These are phyloP conservation scores for Lissonota sp. DNA, from an alignment of 2,888 invertebrate species.

Conservation along the genomic window DNA sequence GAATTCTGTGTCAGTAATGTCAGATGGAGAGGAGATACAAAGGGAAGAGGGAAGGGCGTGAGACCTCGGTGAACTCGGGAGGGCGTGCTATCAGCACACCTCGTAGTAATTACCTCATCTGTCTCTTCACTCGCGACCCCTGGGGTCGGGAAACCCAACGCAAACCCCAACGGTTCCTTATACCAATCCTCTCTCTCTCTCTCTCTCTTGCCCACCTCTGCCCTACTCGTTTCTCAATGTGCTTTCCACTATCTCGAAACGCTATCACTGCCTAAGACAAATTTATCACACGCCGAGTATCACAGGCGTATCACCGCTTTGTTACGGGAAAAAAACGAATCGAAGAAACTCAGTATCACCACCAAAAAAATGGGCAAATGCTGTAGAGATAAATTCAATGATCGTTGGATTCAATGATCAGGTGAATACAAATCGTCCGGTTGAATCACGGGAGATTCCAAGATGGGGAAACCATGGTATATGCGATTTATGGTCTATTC, in stretches of 20 bases:
- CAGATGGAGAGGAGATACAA: slow-evolving; percentile 6
- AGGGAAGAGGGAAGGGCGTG: slow-evolving; percentile 36
- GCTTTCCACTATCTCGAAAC: slow-evolving; percentile 68
- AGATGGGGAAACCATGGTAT: slow-evolving; percentile 42
- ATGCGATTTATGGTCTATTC: slow-evolving; percentile 10
- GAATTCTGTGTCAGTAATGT: slow-evolving; percentile 12
- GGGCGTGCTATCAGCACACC: slow-evolving; percentile 73
- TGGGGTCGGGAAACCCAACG: slow-evolving; percentile 68
- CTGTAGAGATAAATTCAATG: too few species aligned
- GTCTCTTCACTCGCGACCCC: slow-evolving; percentile 72
- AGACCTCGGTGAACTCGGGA: slow-evolving; percentile 67
- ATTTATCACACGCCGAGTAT: slow-evolving; percentile 71
- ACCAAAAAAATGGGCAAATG: slow-evolving; percentile 18
- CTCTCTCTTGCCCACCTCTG: slow-evolving; percentile 59
- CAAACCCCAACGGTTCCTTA: slow-evolving; percentile 54
- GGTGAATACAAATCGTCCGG: slow-evolving; percentile 10
- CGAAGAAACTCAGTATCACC: slow-evolving; percentile 11
- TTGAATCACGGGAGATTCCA: slow-evolving; percentile 31
- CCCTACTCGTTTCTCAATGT: slow-evolving; percentile 64
- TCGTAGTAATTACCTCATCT: slow-evolving; percentile 76
- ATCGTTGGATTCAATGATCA: neutral
- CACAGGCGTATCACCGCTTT: slow-evolving; percentile 15
- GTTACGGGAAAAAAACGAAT: slow-evolving; percentile 31
- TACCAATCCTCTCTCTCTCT: slow-evolving; percentile 33
- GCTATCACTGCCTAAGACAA: slow-evolving; percentile 74